Conservation (phyloP, 2,797 vertebrate species). For the Poliocrania exsul region DNA sequence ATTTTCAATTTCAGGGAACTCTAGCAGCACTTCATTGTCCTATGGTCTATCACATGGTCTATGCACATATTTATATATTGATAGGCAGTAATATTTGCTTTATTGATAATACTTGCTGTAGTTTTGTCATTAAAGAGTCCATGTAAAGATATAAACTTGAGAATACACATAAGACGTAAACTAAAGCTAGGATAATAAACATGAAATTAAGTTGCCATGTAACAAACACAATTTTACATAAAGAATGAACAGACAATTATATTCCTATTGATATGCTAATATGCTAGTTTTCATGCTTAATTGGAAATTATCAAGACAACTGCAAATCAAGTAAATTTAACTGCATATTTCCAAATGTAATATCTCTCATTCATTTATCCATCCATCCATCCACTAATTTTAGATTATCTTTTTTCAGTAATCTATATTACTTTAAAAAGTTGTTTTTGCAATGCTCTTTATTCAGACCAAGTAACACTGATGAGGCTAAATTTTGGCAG, state of each 20-base stretch:
- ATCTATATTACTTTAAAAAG: background rate
- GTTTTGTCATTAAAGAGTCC: background rate
- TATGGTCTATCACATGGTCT: background rate
- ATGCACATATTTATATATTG: background rate
- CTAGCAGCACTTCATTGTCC: background rate
- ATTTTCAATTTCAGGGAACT: background rate
- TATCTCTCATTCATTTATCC: conserved; percentile 15
- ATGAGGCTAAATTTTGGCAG: background rate
- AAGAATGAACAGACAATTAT: conserved; percentile 23
- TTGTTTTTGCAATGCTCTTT: background rate
- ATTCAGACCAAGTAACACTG: background rate
- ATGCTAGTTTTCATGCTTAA: conserved; percentile 1
- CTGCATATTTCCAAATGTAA: background rate
- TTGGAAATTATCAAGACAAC: conserved; percentile 24
- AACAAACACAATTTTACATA: conserved; percentile 23
- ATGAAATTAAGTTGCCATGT: background rate
- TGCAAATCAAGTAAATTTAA: background rate
- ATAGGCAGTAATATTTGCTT: background rate
- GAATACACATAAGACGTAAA: background rate
- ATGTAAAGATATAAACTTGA: background rate
- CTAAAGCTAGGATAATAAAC: background rate
- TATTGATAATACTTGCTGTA: background rate
- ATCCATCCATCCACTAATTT: conserved; percentile 9
- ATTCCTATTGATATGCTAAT: conserved; percentile 40
- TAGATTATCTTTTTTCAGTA: background rate